Percentiles rank a stretch among this genome's conserved stretches.
Evolutionary conservation across 2,113 vertebrate species (phyloP).

Genomic region (Diglossa brunneiventris): DNA sequence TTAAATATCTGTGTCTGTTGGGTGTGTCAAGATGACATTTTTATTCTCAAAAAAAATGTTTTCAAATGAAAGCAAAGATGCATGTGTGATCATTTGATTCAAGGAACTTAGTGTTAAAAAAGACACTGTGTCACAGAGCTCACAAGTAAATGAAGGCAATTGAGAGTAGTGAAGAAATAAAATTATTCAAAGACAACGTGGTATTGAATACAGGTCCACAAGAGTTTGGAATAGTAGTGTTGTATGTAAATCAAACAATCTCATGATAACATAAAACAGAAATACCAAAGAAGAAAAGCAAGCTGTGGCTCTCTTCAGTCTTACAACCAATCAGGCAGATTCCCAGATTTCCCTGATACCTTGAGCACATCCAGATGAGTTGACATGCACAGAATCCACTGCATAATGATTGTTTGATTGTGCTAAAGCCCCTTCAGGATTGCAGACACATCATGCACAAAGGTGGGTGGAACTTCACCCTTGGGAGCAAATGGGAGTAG

Average conservation of each 20-base stretch:
- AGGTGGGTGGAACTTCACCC: background rate
- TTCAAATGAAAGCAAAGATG: background rate
- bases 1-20: background rate
- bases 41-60: background rate
- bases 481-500: background rate
- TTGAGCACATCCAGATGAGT: background rate
- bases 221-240: background rate
- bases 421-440: background rate
- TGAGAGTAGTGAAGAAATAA: background rate
- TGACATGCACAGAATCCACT: background rate
- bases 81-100: background rate
- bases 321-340: background rate
- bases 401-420: rapidly evolving
- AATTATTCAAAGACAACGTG: background rate
- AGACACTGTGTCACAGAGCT: background rate
- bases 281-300: background rate
- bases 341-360: background rate
- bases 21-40: background rate
- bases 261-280: background rate
- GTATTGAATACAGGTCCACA: background rate
- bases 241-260: background rate
- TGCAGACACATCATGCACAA: background rate
- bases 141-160: background rate
- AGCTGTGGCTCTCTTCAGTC: background rate
- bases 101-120: background rate